A percentile compares a stretch with the other conserved stretches of the same genome.
Evolutionary conservation across 2,797 vertebrate species (phyloP).

Genomic region (Epinephelus awoara): DNA sequence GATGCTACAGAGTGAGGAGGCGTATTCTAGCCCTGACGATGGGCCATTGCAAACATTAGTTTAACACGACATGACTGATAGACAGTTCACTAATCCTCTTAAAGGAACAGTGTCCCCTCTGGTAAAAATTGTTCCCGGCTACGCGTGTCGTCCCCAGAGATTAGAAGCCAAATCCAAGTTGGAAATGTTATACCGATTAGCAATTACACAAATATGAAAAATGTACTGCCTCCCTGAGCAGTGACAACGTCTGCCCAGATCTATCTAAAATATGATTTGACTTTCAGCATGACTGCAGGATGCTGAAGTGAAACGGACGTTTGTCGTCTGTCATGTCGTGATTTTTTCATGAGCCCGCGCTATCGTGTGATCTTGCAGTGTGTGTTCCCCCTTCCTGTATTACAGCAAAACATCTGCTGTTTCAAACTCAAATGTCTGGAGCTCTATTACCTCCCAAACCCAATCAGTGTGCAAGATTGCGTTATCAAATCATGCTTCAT

Average conservation of each 20-base stretch:
- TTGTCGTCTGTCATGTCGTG: constrained; percentile 50
- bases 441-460: constrained; percentile 77
- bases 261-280: constrained; percentile 60
- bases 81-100: constrained; percentile 87
- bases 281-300: constrained; percentile 42
- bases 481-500: constrained; percentile 74
- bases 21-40: constrained; percentile 74
- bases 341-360: constrained; percentile 44
- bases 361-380: constrained; percentile 73
- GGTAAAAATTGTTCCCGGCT: constrained; percentile 81
- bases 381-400: constrained; percentile 64
- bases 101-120: constrained; percentile 86
- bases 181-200: constrained; percentile 81
- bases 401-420: constrained; percentile 81
- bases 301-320: constrained; percentile 58
- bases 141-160: constrained; percentile 71
- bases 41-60: constrained; percentile 81
- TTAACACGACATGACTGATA: constrained; percentile 84
- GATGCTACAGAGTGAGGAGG: constrained; percentile 74
- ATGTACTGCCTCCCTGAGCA: constrained; percentile 53
- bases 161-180: constrained; percentile 82
- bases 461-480: constrained; percentile 82
- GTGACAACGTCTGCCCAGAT: constrained; percentile 48
- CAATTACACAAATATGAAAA: constrained; percentile 78
- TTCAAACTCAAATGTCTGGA: constrained; percentile 75